phyloP scores from a whole-genome alignment of 2,113 vertebrate species.

The Xiphophorus hellerii region DNA sequence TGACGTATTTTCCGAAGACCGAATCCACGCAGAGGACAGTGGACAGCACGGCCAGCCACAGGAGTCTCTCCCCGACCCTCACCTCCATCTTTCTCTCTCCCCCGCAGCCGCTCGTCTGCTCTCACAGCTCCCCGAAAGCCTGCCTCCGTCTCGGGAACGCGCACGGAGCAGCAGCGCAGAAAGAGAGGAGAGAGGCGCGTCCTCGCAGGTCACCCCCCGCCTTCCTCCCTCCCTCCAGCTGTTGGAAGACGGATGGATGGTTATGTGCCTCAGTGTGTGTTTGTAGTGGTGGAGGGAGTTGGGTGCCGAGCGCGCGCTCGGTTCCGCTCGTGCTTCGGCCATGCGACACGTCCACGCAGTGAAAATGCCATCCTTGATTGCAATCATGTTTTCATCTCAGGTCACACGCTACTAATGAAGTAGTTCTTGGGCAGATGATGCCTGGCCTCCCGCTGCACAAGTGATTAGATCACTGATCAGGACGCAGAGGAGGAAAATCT shows the following conservation, averaged over 20 bases:
- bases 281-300: not conserved
- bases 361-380: constrained; percentile 53
- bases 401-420: constrained; percentile 57
- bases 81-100: constrained; percentile 79
- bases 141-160: constrained; percentile 50
- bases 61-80: constrained; percentile 73
- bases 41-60: constrained; percentile 75
- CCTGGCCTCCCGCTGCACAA: constrained; percentile 12
- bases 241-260: constrained; percentile 14
- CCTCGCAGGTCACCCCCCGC: constrained; percentile 39
- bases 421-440: constrained; percentile 25
- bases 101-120: constrained; percentile 59
- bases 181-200: constrained; percentile 45
- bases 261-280: not conserved
- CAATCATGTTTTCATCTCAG: constrained; percentile 53
- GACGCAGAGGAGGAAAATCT: not conserved
- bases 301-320: constrained; percentile 43
- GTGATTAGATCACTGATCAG: constrained; percentile 17
- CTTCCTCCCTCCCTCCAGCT: constrained; percentile 56
- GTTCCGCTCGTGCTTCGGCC: constrained; percentile 62
- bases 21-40: constrained; percentile 72
- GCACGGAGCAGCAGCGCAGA: constrained; percentile 30
- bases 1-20: constrained; percentile 81
- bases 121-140: constrained; percentile 36
- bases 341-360: constrained; percentile 64